Evolutionary conservation across 2,888 invertebrate genomes (phyloP), one percentile per base, ranked within the genome.

Genomic region (Chymomyza amoena): DNA sequence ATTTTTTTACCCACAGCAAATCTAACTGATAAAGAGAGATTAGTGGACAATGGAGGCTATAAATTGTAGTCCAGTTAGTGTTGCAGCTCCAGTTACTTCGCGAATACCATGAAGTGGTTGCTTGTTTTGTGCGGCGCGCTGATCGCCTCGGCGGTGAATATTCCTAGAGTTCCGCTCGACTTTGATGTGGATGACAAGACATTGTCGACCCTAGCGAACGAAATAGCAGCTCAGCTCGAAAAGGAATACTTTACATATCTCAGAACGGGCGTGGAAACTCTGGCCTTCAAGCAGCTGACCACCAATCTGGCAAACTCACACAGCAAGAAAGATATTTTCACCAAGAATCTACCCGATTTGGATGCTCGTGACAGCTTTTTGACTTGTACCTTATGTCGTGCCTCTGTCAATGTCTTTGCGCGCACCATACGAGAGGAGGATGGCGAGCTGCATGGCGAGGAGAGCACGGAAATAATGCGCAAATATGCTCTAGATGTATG

Each of bases 401-500:
- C 91, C 1, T 72, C 83, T 0, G 74, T 84, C 6, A 84, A 78
- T 3, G 79, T 90, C 0, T 6, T 89, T 0, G 68, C 80, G 0
- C 84, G 92, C 1, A 90, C 92, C 9, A 90, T 93, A 9, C 92
- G 93, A 0, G 92, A 93, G 0, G 94, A 93, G 0, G 90, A 91
- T 13, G 87, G 93, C 0, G 91, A 92, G 39, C 91, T 93, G 32
- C 85, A 76, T 57, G 84, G 80, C 2, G 77, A 85, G 0, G 66
- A 76, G 1, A 77, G 76, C 13, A 61, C 92, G 15, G 76, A 0
- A 0, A 28, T 79, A 0, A 88, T 95, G 25, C 89, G 89, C 3
- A 67, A 84, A 0, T 80, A 92, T 0, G 81, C 93, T 0, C 86
- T 92, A 20, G 92, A 92, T 7, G 80, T 95, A 0, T 96, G 96